These are phyloP conservation scores for Aptenodytes patagonicus DNA, from an alignment of 2,113 vertebrate species.

Conservation along the genomic window DNA sequence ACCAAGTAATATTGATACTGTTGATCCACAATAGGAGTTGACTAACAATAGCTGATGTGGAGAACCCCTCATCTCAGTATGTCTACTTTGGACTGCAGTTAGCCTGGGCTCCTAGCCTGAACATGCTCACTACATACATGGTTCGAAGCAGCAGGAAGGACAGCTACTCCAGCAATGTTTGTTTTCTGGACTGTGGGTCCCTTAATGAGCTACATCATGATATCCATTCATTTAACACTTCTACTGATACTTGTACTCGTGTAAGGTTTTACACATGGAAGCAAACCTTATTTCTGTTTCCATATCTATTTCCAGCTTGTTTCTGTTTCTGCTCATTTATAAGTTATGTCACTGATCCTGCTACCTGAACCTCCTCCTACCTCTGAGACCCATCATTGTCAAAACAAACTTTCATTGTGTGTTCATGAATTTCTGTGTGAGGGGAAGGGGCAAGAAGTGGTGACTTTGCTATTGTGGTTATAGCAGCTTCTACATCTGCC, in stretches of 20 bases:
- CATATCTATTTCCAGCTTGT: neutral
- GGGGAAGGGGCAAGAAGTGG: neutral
- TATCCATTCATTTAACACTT: neutral
- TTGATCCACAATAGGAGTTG: neutral
- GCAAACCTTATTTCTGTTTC: neutral
- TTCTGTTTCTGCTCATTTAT: neutral
- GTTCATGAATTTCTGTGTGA: neutral
- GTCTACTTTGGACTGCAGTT: neutral
- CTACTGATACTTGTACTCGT: neutral
- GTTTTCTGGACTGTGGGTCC: neutral
- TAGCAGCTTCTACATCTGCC: neutral
- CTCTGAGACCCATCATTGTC: neutral
- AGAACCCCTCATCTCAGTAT: neutral
- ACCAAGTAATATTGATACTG: neutral
- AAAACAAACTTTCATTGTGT: neutral
- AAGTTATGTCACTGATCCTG: neutral
- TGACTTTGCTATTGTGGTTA: neutral
- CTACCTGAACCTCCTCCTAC: neutral
- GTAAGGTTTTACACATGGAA: neutral
- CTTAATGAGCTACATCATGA: neutral
- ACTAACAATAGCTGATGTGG: neutral
- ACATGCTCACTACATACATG: neutral
- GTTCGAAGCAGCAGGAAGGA: neutral
- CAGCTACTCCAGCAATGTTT: neutral
- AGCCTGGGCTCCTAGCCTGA: neutral